Base-by-base conservation (phyloP, 37 sponge, comb jelly and placozoan species). In the Agelas oroides region DNA sequence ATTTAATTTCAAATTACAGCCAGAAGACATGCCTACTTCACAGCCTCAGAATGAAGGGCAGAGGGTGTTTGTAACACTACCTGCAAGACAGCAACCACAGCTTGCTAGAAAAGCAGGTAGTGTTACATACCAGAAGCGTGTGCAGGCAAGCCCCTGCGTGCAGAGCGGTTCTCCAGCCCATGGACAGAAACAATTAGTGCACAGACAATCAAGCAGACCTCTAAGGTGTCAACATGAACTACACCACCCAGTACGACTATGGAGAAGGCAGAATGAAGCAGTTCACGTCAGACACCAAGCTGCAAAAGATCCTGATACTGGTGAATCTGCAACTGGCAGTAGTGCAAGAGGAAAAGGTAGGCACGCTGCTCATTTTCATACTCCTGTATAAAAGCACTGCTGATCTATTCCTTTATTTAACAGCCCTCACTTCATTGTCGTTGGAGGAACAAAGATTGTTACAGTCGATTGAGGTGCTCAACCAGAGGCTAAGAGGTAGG, bases 381-480 rank as follows among this genome's bases (percentile, higher is more conserved):
- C 8, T 12, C 46, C 8, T 46, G 46, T 46, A 8, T 46, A 8
- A 46, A 8, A 46, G 46, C 8, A 46, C 46, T 46, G 8, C 46
- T 46, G 46, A 46, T 46, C 8, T 3, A 3, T 46, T 46, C 8
- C 8, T 46, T 8, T 46, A 3, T 8, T 8, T 3, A 46, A 46
- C 58, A 76, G 54, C 70, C 58, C 40, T 28, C 24, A 69, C 60
- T n/a, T 6, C 79, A 23, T 63, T 92, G 30, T 79, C 89, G 24
- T 57, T 76, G 0, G 89, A 92, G 62, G 93, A 93, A 62, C 63
- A 86, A 39, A 68, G 73, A 46, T 34, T 93, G 41, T 71, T 81
- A 73, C 82, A 89, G 34, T 88, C 90, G 19, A 75, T 93, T 78
- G 89, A 93, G 57, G 76, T 57, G 41, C 75, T 93, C 33, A 85